Percentiles rank a stretch among this genome's conserved stretches.
Conservation (phyloP, 2,888 invertebrate genomes). For the Geophilus truncorum region DNA sequence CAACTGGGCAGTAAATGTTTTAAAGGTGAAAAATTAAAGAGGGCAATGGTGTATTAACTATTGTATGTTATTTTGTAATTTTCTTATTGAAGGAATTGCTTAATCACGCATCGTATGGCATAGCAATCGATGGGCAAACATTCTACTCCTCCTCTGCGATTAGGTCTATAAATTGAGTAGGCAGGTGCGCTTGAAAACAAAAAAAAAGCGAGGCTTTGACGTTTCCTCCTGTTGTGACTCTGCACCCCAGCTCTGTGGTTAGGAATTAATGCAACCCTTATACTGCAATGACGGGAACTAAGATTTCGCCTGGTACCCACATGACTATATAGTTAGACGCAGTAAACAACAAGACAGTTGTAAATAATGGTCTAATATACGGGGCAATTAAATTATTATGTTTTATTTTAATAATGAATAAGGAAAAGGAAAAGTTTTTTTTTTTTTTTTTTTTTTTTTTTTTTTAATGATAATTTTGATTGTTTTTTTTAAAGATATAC, state of each 20-base stretch:
- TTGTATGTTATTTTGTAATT: too few relatives aligned
- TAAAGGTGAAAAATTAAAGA: background rate
- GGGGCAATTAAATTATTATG: too few relatives aligned
- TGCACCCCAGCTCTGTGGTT: background rate
- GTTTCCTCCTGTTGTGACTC: conserved; percentile 27
- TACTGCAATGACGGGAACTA: background rate
- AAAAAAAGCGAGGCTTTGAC: background rate
- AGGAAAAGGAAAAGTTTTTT: too few relatives aligned
- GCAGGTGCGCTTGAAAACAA: background rate
- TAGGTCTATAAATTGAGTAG: conserved; percentile 18
- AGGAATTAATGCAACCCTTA: background rate
- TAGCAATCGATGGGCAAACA: conserved; percentile 11
- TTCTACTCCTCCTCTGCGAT: conserved; percentile 1
- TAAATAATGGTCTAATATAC: background rate
- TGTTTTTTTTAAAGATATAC: too few relatives aligned
- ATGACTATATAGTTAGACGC: background rate
- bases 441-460: too few relatives aligned
- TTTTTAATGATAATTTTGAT: too few relatives aligned
- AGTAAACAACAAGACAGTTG: background rate
- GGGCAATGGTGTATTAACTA: background rate
- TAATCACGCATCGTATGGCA: conserved; percentile 10
- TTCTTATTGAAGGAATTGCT: conserved; percentile 4
- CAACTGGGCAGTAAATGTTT: background rate
- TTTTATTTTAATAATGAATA: too few relatives aligned
- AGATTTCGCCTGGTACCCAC: background rate